Evolutionary conservation across 2,888 invertebrate species (phyloP).

Genomic region (Allolobophora icterica): DNA sequence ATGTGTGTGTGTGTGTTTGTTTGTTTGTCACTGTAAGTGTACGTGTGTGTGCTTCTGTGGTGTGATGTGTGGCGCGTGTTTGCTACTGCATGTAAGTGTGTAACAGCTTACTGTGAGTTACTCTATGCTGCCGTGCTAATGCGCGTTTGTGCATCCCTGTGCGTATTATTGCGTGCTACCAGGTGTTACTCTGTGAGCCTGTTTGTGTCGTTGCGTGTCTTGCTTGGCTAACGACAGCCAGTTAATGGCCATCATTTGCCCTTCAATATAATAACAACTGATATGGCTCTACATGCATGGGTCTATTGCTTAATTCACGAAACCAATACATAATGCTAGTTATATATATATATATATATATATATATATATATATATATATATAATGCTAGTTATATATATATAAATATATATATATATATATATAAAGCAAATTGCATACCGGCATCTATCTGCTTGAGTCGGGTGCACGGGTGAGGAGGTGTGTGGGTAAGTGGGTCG

Average conservation of each 20-base stretch:
- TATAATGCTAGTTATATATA: too few species aligned
- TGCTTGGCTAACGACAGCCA: not conserved
- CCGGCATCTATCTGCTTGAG: not conserved
- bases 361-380: not conserved
- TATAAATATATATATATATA: too few species aligned
- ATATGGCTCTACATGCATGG: not conserved
- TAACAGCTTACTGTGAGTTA: too few species aligned
- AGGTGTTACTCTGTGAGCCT: not conserved
- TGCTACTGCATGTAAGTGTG: too few species aligned
- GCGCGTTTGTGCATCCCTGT: not conserved
- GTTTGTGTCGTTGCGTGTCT: not conserved
- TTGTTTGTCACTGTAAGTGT: too few species aligned
- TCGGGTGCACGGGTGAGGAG: not conserved
- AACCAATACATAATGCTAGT: not conserved
- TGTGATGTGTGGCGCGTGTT: too few species aligned
- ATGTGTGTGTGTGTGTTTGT: too few species aligned
- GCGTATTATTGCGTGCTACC: not conserved
- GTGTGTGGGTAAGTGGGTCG: not conserved
- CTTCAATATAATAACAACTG: not conserved
- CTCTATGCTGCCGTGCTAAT: too few species aligned
- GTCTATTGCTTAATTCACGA: not conserved
- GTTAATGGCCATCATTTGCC: not conserved
- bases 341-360: not conserved
- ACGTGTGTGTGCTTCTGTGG: too few species aligned
- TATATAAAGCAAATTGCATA: not conserved